Evolutionary conservation across 2,113 vertebrate species (phyloP).

Genomic region (Eurypyga helias): DNA sequence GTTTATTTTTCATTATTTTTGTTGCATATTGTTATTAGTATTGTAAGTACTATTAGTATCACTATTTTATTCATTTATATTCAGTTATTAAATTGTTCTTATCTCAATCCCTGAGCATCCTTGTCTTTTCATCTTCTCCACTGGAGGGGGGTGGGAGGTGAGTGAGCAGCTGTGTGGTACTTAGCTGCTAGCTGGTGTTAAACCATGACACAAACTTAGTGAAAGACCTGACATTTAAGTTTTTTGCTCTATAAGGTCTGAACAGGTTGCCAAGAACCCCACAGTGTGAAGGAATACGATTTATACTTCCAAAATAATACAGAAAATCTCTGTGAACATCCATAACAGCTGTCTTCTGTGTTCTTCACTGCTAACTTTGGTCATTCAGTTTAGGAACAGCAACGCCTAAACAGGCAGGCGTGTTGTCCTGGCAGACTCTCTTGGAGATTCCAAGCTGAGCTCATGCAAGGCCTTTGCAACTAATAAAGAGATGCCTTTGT

Average conservation of each 20-base stretch:
- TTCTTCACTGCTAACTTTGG: not conserved
- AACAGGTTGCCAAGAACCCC: fast-evolving
- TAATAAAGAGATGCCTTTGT: not conserved
- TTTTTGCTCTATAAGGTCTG: not conserved
- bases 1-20: too few relatives aligned
- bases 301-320: not conserved
- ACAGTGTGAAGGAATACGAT: not conserved
- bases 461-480: not conserved
- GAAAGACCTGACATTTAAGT: not conserved
- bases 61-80: too few relatives aligned
- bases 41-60: too few relatives aligned
- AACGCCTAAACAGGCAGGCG: not conserved
- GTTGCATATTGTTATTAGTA: too few relatives aligned
- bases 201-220: not conserved
- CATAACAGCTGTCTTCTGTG: not conserved
- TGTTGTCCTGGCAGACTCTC: not conserved
- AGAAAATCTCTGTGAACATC: not conserved
- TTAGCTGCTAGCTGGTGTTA: too few relatives aligned
- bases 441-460: not conserved
- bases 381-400: not conserved
- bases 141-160: too few relatives aligned
- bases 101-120: too few relatives aligned
- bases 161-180: too few relatives aligned
- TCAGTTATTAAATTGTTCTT: too few relatives aligned
- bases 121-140: too few relatives aligned